Conservation (phyloP, 2,113 vertebrate genomes). For the Seriola rivoliana region DNA sequence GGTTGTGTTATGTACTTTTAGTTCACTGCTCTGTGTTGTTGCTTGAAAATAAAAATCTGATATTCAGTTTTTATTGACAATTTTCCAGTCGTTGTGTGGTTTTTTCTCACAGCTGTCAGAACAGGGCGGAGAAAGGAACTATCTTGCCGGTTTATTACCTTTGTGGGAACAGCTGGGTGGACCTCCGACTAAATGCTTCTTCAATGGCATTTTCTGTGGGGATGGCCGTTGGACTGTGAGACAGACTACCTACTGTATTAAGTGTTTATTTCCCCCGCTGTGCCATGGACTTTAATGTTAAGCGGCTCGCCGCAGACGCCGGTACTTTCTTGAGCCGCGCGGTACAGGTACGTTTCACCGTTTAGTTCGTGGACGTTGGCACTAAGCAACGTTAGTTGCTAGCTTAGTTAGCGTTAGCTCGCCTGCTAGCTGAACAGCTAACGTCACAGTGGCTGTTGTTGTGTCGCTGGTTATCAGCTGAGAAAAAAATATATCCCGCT, state of each 20-base stretch:
- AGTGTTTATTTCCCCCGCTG: slow-evolving; percentile 37
- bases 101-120: background rate
- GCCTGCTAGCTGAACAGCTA: slow-evolving; percentile 36
- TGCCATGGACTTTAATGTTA: slow-evolving; percentile 95
- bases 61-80: background rate
- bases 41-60: background rate
- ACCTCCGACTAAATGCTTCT: slow-evolving; percentile 67
- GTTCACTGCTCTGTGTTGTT: background rate
- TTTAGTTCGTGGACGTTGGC: background rate
- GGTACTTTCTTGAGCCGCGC: slow-evolving; percentile 96
- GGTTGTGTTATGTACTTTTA: background rate
- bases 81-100: background rate
- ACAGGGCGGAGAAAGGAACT: fast-evolving
- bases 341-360: slow-evolving; percentile 89
- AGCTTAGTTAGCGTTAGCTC: slow-evolving; percentile 57
- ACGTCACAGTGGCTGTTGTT: background rate
- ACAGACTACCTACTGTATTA: background rate
- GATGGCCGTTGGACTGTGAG: slow-evolving; percentile 58
- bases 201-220: slow-evolving; percentile 69
- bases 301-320: slow-evolving; percentile 94
- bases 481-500: background rate
- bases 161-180: slow-evolving; percentile 80
- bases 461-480: background rate
- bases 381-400: slow-evolving; percentile 55
- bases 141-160: slow-evolving; percentile 54